These are phyloP conservation scores for Gallinago media DNA, from an alignment of 2,113 vertebrate species.

Conservation along the genomic window DNA sequence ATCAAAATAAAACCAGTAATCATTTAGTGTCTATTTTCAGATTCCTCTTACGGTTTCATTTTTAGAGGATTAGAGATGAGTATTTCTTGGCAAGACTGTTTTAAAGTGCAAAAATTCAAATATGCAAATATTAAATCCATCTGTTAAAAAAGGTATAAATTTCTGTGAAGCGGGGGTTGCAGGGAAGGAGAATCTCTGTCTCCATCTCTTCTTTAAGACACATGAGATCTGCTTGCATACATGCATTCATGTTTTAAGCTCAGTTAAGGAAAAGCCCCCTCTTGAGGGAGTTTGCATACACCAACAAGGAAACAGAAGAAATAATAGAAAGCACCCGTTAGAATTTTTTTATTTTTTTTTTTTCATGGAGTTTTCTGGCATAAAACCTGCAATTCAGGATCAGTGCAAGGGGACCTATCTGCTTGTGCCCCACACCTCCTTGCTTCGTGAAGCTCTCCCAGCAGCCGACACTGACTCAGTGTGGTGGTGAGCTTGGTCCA, in stretches of 20 bases:
- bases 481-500: background rate
- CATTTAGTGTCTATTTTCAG: background rate
- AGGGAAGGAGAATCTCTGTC: background rate
- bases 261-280: background rate
- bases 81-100: background rate
- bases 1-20: background rate
- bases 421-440: background rate
- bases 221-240: background rate
- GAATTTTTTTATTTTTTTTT: background rate
- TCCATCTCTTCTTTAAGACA: background rate
- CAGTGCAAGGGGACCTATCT: background rate
- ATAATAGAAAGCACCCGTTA: background rate
- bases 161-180: background rate
- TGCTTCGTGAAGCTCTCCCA: background rate
- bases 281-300: background rate
- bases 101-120: background rate
- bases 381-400: background rate
- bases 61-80: background rate
- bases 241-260: background rate
- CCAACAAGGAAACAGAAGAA: background rate
- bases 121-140: background rate
- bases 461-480: background rate
- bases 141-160: background rate
- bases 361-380: background rate
- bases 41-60: background rate